These are phyloP conservation scores for Calyptommatus sinebrachiatus DNA, from an alignment of 2,113 vertebrate species.

Conservation along the genomic window DNA sequence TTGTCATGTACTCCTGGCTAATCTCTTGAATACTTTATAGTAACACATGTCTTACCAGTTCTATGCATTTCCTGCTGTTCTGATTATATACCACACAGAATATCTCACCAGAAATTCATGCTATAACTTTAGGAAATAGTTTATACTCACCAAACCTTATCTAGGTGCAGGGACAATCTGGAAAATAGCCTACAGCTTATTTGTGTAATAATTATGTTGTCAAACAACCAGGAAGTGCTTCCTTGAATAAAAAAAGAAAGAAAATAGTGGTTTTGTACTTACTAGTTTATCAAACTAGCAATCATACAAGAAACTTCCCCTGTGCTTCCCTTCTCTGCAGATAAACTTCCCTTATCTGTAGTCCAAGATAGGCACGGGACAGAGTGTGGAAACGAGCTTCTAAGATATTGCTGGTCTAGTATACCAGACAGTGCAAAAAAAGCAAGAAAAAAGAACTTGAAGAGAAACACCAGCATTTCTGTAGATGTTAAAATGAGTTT, in stretches of 20 bases:
- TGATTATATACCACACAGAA: background rate
- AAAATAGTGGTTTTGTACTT: background rate
- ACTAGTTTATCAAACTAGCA: too few species aligned
- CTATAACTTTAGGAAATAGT: background rate
- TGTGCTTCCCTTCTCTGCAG: too few species aligned
- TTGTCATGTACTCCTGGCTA: background rate
- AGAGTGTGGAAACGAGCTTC: too few species aligned
- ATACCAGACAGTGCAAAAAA: background rate
- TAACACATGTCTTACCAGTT: conserved; percentile 16
- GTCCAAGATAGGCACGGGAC: too few species aligned
- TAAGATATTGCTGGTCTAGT: too few species aligned
- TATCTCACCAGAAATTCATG: background rate
- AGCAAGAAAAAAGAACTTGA: conserved; percentile 35
- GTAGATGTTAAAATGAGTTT: conserved; percentile 37
- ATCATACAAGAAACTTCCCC: too few species aligned
- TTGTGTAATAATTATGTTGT: background rate
- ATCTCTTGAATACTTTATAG: conserved; percentile 19
- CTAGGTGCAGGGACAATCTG: background rate
- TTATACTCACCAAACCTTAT: background rate
- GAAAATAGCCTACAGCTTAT: background rate
- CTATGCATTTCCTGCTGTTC: conserved; percentile 3
- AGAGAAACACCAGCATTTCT: conserved; percentile 28
- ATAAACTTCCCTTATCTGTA: too few species aligned
- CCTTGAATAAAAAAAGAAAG: conserved; percentile 27
- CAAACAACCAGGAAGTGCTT: background rate